Evolutionary conservation across 2,113 vertebrate genomes (phyloP), one percentile per base, ranked within the genome.

Genomic region (Blennius ocellaris): DNA sequence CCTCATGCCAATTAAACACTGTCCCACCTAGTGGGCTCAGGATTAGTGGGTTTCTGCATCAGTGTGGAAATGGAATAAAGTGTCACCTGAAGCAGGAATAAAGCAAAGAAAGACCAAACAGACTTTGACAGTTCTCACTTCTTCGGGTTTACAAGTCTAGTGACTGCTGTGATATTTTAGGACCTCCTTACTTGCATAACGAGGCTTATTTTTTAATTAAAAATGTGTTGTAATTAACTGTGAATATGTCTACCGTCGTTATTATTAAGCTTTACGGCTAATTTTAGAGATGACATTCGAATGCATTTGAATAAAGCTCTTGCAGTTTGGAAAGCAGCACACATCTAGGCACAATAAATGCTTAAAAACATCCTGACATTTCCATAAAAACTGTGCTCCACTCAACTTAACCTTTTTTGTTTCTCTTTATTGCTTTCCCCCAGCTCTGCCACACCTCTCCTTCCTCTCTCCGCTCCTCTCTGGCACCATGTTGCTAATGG

Each of bases 401-500:
- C 40, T 44, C 56, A 73, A 50, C 39, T 67, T 67, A 67, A 75
- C 69, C 75, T 76, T 76, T 76, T 63, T 47, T 5, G 5, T 44
- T 74, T 60, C 38, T 53, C 62, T 76, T 76, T 55, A 69, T 71
- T 61, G 21, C 48, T 36, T 54, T 48, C 30, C 47, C 21, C 9
- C 6, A 17, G 69, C 62, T 60, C 73, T 54, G 58, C 59, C 65
- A 62, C 50, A 47, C 55, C 38, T n/a, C 50, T 60, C 11, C 44
- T 49, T 52, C 58, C 50, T 55, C 60, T 30, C 67, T 58, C 17
- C 8, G 12, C 41, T 59, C 63, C 63, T 54, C 55, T 64, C 52
- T 66, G 73, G 71, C 76, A 72, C 51, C 61, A 65, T 56, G 57
- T 77, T 60, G 58, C 69, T 81, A 86, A 84, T 86, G 81, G 82